Evolutionary conservation across 2,797 vertebrate genomes (phyloP).

Genomic region (Pampus argenteus): DNA sequence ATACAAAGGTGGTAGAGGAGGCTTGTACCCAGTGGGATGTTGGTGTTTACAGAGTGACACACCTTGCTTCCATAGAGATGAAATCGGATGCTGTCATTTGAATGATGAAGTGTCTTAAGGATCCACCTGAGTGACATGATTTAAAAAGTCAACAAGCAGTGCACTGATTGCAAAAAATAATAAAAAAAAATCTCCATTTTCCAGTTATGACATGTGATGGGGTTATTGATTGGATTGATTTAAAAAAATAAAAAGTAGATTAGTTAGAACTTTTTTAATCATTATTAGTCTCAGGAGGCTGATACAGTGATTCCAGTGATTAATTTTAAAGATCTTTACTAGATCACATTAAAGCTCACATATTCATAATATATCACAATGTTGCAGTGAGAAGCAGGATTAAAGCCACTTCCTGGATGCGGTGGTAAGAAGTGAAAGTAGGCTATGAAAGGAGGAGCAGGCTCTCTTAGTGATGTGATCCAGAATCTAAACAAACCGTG

Average conservation of each 20-base stretch:
- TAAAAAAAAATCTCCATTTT: neutral
- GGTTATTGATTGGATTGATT: neutral
- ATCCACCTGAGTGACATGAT: neutral
- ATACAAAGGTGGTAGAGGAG: neutral
- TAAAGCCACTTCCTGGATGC: conserved; percentile 16
- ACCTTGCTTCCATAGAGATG: conserved; percentile 68
- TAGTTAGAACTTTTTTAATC: neutral
- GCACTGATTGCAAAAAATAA: neutral
- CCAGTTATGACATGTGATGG: neutral
- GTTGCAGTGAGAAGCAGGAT: neutral
- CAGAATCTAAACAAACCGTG: conserved; percentile 30
- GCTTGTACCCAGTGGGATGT: conserved; percentile 35
- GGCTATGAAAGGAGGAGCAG: too few relatives aligned
- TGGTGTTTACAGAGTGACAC: conserved; percentile 65
- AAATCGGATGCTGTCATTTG: conserved; percentile 47
- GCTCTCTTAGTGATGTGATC: conserved; percentile 7
- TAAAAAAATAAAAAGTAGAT: neutral
- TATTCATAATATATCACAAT: conserved; percentile 4
- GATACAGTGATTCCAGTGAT: neutral
- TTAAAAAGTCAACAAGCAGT: conserved; percentile 4
- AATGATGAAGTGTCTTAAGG: neutral
- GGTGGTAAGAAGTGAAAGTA: neutral
- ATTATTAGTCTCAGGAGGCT: neutral
- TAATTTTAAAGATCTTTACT: neutral
- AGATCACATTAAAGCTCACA: neutral